A percentile compares a stretch with the other conserved stretches of the same genome.
phyloP scores from a whole-genome alignment of 2,888 invertebrate genomes.

The Rhopalosiphum nymphaeae region DNA sequence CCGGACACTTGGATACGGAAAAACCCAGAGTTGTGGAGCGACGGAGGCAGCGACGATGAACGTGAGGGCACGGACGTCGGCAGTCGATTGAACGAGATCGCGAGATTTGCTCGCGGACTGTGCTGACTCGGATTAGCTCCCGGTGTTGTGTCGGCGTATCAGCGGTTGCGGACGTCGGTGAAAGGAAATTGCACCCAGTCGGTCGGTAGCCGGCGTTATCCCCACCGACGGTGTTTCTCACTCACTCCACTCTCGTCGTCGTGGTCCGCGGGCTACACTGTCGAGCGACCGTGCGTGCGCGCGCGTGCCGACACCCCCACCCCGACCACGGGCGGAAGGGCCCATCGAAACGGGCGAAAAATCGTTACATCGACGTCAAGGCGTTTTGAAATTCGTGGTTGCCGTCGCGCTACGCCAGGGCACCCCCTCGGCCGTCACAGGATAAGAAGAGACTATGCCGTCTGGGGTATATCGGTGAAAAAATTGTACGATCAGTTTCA shows the following conservation, averaged over 20 bases:
- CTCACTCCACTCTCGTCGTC: background rate
- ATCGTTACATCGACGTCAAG: conserved; percentile 51
- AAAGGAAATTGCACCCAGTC: conserved; percentile 53
- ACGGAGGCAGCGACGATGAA: background rate
- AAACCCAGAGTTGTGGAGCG: conserved; percentile 44
- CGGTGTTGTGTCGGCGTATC: background rate
- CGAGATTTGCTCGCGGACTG: background rate
- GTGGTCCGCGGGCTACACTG: background rate
- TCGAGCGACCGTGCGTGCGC: conserved; percentile 39
- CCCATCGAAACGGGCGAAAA: conserved; percentile 27
- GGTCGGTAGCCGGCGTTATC: conserved; percentile 44
- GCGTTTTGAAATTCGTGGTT: background rate
- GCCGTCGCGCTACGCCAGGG: background rate
- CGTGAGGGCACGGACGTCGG: background rate
- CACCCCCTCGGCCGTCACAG: background rate
- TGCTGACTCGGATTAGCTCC: background rate
- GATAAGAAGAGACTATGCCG: too few species aligned
- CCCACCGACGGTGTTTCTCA: conserved; percentile 23
- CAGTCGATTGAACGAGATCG: conserved; percentile 32
- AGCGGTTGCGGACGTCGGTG: conserved; percentile 53
- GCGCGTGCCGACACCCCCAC: background rate
- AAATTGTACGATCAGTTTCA: background rate
- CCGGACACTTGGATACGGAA: conserved; percentile 36
- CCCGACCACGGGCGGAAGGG: background rate
- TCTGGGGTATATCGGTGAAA: background rate